These are phyloP conservation scores for Phymastichus coffea DNA, from an alignment of 1,140 invertebrate species.

Conservation along the genomic window DNA sequence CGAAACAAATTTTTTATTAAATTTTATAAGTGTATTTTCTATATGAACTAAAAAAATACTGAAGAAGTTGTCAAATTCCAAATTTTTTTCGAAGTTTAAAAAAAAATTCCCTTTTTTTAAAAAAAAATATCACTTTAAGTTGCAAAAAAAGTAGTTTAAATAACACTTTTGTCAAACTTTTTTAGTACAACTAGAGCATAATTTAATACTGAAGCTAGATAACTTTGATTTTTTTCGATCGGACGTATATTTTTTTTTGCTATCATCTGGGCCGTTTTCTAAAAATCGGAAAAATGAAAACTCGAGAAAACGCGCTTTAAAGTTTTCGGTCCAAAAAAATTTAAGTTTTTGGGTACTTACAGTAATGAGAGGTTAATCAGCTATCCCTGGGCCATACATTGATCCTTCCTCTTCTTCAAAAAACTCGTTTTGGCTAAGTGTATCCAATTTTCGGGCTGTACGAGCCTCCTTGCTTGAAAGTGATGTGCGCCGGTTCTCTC, in stretches of 20 bases:
- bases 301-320: conserved; percentile 18
- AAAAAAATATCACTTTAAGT: background rate
- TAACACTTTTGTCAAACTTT: too few relatives aligned
- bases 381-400: conserved; percentile 4
- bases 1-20: too few relatives aligned
- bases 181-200: too few relatives aligned
- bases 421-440: conserved; percentile 7
- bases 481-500: conserved; percentile 5
- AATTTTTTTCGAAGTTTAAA: too few relatives aligned
- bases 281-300: conserved; percentile 20
- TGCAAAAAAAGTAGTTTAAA: background rate
- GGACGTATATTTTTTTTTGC: too few relatives aligned
- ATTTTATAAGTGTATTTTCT: conserved; percentile 9
- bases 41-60: conserved; percentile 12
- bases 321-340: conserved; percentile 2
- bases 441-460: conserved; percentile 1
- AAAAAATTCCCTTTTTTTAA: too few relatives aligned
- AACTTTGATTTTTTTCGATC: conserved; percentile 7
- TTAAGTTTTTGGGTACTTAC: background rate
- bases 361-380: conserved; percentile 6
- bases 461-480: conserved; percentile 18
- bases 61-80: background rate
- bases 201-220: conserved; percentile 11
- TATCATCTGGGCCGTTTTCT: too few relatives aligned
- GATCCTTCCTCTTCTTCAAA: conserved; percentile 19